A percentile compares a stretch with the other conserved stretches of the same genome.
Conservation (phyloP, 2,888 invertebrate genomes). For the Xiphydria camelus region DNA sequence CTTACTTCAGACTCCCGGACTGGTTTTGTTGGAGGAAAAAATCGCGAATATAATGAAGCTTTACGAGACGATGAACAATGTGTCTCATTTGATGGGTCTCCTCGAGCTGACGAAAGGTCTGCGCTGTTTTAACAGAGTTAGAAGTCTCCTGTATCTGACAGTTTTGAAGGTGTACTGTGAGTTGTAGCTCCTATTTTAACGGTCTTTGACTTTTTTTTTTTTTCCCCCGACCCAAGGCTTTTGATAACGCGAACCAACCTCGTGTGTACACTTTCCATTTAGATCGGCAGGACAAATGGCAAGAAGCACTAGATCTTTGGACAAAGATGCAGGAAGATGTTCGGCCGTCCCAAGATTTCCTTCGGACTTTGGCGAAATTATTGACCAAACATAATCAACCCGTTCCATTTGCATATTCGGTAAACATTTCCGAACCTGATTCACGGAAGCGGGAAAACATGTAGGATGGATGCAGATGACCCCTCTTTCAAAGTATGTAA, state of each 20-base stretch:
- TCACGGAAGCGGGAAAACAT: too few species aligned
- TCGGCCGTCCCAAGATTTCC: constrained; percentile 70
- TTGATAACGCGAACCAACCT: background rate
- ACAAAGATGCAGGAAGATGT: constrained; percentile 81
- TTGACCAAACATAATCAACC: constrained; percentile 65
- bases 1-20: constrained; percentile 68
- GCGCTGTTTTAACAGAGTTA: constrained; percentile 60
- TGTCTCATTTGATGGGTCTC: constrained; percentile 74
- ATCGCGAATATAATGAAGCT: constrained; percentile 55
- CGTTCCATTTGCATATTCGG: constrained; percentile 78
- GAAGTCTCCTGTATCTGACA: too few species aligned
- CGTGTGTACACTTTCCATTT: constrained; percentile 7
- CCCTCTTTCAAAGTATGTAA: too few species aligned
- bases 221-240: constrained; percentile 1
- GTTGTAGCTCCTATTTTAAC: constrained; percentile 17
- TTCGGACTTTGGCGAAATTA: constrained; percentile 67
- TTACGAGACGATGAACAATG: constrained; percentile 66
- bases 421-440: too few species aligned
- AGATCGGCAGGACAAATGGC: constrained; percentile 69
- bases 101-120: constrained; percentile 76
- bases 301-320: constrained; percentile 80
- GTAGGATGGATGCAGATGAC: too few species aligned
- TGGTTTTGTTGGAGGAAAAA: constrained; percentile 69
- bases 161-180: constrained; percentile 56
- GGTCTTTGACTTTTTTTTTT: background rate